Evolutionary conservation across 2,113 vertebrate species (phyloP), one percentile per base, ranked within the genome.

Genomic region (Alethe diademata): DNA sequence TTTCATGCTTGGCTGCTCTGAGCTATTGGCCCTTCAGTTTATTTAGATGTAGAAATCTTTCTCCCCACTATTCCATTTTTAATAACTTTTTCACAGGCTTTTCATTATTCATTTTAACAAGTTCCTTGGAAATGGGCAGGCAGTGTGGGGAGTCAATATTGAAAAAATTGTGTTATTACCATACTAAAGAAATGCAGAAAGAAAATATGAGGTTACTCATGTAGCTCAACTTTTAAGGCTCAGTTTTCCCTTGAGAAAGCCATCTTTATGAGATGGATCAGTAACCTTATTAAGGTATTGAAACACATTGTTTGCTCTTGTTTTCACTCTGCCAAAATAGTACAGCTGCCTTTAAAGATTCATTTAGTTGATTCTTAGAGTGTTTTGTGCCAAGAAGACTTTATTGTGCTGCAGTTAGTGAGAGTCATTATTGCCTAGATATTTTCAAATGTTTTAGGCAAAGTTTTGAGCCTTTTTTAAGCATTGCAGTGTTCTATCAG

Each of bases 281-380:
- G 12, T 78, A 62, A 26, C 45, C 42, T 5, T 26, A 13, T 25
- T 56, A 36, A 82, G 43, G 50, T 42, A 36, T 65, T 65, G 62
- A 88, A 88, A 24, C n/a, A 75, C 16, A 9, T 43, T 71, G 35
- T 82, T 82, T 24, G 24, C 38, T 26, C 3, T 50, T 80, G 11
- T 53, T 88, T 83, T 66, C 0, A 2, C 11, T 57, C 33, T 33
- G 26, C 29, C 19, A 25, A 42, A 31, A 22, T 9, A 57, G 8
- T 43, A 22, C 13, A 50, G 33, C 43, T 95, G 40, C 24, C 57
- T 65, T 76, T 69, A 72, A 81, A 66, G 19, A 35, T 56, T 65
- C 0, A 0, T 50, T 57, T 28, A n/a, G 14, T 51, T n/a, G 19
- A 3, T 73, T 66, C 25, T 23, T 81, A 31, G 13, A 19, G 11